Base-by-base conservation (phyloP, 1,140 invertebrate species). In the Drosophila micromelanica region DNA sequence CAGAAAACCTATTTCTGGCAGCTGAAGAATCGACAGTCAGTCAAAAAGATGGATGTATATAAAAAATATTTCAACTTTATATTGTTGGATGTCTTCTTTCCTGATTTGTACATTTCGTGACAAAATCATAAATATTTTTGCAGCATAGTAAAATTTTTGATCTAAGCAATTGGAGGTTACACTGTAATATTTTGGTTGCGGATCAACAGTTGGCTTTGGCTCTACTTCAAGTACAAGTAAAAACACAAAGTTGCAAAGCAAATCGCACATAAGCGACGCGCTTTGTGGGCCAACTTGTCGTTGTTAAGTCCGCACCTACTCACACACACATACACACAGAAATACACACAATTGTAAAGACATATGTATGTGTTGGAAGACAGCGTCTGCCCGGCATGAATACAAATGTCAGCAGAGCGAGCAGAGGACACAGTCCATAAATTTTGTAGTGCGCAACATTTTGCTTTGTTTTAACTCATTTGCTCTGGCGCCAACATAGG, bases 151-250 rank as follows among this genome's bases (percentile, higher is more conserved):
- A 32, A 13, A 6, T 43, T 30, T 40, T n/a, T 38, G 37, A 38
- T 5, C 27, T 48, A 48, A 59, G 37, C 64, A 76, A 51, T 51
- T 69, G 54, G 49, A 73, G 61, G 59, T 59, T 64, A 30, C 54
- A 70, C 43, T 72, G 51, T 42, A 60, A 60, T 70, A 76, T 85
- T 85, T 76, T 59, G 42, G 42, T 35, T 61, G 13, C 38, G 76
- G 79, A 77, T 87, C 84, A 87, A 87, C 84, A 87, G 84, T 82
- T 89, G 87, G 82, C 65, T 73, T 75, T 65, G 51, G 45, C 42
- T 3, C 12, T 12, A 49, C 48, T 56, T 56, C 38, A 54, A 55
- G 42, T 17, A 69, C 49, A 59, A 59, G 62, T 63, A 81, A 75
- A 82, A 78, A 78, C 78, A 85, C 81, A 85, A 86, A 86, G 82